Conservation (phyloP, 2,797 vertebrate species). For the Somateria mollissima region DNA sequence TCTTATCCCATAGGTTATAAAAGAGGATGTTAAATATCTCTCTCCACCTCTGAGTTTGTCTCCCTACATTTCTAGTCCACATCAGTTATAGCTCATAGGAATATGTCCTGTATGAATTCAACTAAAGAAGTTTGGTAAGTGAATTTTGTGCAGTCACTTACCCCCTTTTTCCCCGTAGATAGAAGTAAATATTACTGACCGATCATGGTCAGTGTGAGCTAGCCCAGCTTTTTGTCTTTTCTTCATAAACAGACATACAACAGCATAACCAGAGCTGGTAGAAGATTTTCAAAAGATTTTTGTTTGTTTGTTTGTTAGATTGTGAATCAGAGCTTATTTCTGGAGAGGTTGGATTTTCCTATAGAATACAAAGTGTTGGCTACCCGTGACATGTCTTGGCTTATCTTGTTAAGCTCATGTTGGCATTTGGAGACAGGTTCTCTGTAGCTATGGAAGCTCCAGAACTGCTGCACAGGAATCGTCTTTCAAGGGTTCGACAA, state of each 20-base stretch:
- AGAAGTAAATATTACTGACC: not conserved
- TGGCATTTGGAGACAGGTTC: constrained; percentile 16
- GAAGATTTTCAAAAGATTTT: not conserved
- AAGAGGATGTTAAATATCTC: not conserved
- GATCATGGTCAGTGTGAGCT: not conserved
- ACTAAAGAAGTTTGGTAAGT: not conserved
- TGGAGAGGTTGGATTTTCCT: not conserved
- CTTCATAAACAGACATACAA: not conserved
- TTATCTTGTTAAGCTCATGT: not conserved
- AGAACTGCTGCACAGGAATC: constrained; percentile 25
- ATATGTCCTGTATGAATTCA: not conserved
- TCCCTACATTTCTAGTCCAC: not conserved
- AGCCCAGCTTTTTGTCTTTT: not conserved
- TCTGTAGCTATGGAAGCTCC: constrained; percentile 12
- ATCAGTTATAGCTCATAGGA: not conserved
- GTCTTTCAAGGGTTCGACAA: not conserved
- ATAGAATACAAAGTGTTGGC: not conserved
- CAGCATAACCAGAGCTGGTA: not conserved
- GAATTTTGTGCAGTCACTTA: not conserved
- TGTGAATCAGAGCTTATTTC: not conserved
- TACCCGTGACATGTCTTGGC: not conserved
- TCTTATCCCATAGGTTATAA: not conserved
- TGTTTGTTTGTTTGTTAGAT: not conserved
- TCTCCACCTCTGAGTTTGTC: not conserved
- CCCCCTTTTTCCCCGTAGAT: not conserved